Evolutionary conservation across 2,113 vertebrate genomes (phyloP).

Genomic region (Antigone vipio): DNA sequence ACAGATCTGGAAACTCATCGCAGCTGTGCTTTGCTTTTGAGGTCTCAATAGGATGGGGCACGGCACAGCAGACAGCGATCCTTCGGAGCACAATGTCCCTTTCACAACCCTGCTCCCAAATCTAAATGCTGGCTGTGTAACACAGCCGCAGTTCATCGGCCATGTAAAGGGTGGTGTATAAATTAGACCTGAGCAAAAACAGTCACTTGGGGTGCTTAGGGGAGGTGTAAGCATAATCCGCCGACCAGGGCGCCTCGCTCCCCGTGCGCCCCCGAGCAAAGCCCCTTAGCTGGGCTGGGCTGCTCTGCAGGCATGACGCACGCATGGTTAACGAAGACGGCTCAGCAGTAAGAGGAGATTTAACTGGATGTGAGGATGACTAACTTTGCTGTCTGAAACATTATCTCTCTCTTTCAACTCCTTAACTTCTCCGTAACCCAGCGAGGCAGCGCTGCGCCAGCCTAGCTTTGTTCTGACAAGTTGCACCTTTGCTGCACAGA

Average conservation of each 20-base stretch:
- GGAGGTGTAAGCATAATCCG: not conserved
- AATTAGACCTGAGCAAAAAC: conserved; percentile 18
- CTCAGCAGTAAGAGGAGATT: not conserved
- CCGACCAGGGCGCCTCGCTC: not conserved
- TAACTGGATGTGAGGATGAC: conserved; percentile 15
- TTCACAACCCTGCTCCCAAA: conserved; percentile 10
- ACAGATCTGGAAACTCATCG: conserved; percentile 24
- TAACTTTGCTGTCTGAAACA: conserved; percentile 33
- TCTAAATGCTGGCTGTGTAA: not conserved
- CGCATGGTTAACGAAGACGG: not conserved
- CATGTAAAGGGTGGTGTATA: not conserved
- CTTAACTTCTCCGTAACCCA: not conserved
- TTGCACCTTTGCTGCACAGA: not conserved
- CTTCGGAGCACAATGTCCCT: not conserved
- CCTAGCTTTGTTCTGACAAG: conserved; percentile 37
- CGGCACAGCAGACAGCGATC: not conserved
- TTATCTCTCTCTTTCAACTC: conserved; percentile 18
- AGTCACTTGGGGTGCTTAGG: not conserved
- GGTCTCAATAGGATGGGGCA: conserved; percentile 4
- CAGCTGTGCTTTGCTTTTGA: conserved; percentile 26
- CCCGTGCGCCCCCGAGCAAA: not conserved
- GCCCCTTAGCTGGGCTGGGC: not conserved
- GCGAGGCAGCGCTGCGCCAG: not conserved
- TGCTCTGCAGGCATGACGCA: not conserved
- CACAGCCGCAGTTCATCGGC: not conserved